Percentiles rank a stretch among this genome's conserved stretches.
Conservation (phyloP, 1,140 invertebrate species). For the Aphelenchoides fujianensis region DNA sequence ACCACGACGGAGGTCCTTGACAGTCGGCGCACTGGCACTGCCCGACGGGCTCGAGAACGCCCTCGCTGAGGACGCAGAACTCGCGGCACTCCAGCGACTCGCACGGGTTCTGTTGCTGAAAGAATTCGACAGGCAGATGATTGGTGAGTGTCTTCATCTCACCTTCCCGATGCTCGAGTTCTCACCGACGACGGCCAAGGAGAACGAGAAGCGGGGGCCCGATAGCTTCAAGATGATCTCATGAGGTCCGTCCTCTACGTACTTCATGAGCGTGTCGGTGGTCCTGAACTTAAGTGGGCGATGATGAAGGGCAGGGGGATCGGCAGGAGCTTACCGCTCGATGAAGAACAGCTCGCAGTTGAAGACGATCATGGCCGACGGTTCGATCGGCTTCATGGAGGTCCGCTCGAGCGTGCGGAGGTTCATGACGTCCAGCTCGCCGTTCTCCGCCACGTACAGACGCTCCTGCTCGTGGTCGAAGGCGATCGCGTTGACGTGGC, state of each 20-base stretch:
- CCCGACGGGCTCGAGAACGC: not conserved
- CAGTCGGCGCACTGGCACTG: not conserved
- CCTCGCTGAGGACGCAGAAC: not conserved
- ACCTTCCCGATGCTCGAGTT: not conserved
- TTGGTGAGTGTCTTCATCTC: not conserved
- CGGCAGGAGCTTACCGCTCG: not conserved
- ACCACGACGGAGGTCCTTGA: no score
- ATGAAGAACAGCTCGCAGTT: not conserved
- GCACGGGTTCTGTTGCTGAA: no score
- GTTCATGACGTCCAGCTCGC: not conserved
- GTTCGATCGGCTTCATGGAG: not conserved
- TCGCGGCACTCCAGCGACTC: not conserved
- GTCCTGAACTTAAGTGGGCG: not conserved
- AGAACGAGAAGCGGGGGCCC: not conserved
- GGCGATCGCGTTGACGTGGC: not conserved
- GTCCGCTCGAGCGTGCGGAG: not conserved
- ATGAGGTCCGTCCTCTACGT: not conserved
- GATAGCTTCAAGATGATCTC: not conserved
- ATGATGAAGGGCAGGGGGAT: no score
- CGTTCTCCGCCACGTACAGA: not conserved
- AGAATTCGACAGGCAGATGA: no score
- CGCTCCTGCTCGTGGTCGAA: not conserved
- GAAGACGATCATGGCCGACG: not conserved
- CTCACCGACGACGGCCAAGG: not conserved
- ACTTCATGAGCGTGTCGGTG: not conserved